phyloP scores from a whole-genome alignment of 1,140 invertebrate genomes.

The Paraescarpia echinospica region DNA sequence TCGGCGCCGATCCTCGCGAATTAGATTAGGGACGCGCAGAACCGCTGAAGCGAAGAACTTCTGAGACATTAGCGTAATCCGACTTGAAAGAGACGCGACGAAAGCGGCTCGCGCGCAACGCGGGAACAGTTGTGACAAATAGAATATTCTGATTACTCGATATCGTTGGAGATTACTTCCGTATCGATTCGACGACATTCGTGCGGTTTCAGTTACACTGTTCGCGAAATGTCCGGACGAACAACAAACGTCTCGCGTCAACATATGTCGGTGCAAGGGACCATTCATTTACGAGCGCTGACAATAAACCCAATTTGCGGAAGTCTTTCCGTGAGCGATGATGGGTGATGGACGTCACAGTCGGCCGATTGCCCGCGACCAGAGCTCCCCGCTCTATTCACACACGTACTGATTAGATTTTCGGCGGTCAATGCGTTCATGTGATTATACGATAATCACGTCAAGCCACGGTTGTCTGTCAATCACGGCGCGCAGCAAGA shows the following conservation, averaged over 20 bases:
- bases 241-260: not conserved
- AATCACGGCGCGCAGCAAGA: not conserved
- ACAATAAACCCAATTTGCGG: not conserved
- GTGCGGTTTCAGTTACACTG: not conserved
- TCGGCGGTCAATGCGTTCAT: not conserved
- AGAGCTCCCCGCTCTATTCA: not conserved
- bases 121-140: conserved; percentile 4
- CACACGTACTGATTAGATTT: not conserved
- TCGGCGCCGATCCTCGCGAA: not conserved
- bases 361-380: not conserved
- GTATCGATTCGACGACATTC: not conserved
- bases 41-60: not conserved
- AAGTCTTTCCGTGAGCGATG: not conserved
- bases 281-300: not conserved
- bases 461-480: not conserved
- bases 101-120: not conserved
- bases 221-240: not conserved
- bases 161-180: not conserved
- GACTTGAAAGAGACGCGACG: not conserved
- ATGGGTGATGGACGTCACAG: not conserved
- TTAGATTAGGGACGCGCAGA: not conserved
- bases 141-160: conserved; percentile 1
- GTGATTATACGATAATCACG: not conserved
- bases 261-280: not conserved
- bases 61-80: not conserved